Evolutionary conservation across 2,888 invertebrate species (phyloP), one percentile per base, ranked within the genome.

Genomic region (Sesamia inferens): DNA sequence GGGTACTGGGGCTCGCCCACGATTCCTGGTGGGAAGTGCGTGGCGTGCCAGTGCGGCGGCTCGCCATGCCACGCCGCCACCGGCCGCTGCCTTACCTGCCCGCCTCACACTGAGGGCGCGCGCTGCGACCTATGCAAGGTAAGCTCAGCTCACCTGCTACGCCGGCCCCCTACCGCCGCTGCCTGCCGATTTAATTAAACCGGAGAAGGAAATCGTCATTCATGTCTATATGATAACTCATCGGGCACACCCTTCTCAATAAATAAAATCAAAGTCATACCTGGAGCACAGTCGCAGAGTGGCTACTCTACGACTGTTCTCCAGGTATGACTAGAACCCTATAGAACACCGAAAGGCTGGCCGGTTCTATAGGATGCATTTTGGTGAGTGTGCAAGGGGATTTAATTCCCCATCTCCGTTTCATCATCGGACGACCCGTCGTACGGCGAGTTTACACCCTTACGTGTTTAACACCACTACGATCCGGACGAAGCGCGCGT

Each of bases 81-180:
- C 0, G 99, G 99, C 2, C 97, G 97, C 82, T 99, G 99, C 93
- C 97, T 98, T 71, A 97, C 97, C 59, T 99, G 99, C 90, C 97
- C 97, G 7, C 97, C 97, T 72, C 96, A 97, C 88, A 94, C 96
- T 0, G 97, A 97, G 89, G 97, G 98, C 54, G 97, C 97, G 92
- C 96, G 97, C 75, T 98, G 98, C 88, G 97, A 98, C 85, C 97
- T 97, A 80, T 96, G 96, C 84, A 92, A 96, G 93, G 96, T 94
- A 58, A 58, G 24, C 24, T 58, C 24, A 16, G 57, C 14, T 3
- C 14, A 22, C 6, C 57, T 57, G 24, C 31, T 3, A 31, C 31
- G 31, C 57, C 57, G 57, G 24, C 22, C 24, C 31, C 31, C 31
- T 31, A 31, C 22, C 14, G 24, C 14, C 14, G 24, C 24, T 24